Base-by-base conservation (phyloP, 1,140 invertebrate genomes). In the Drosophila repletoides region DNA sequence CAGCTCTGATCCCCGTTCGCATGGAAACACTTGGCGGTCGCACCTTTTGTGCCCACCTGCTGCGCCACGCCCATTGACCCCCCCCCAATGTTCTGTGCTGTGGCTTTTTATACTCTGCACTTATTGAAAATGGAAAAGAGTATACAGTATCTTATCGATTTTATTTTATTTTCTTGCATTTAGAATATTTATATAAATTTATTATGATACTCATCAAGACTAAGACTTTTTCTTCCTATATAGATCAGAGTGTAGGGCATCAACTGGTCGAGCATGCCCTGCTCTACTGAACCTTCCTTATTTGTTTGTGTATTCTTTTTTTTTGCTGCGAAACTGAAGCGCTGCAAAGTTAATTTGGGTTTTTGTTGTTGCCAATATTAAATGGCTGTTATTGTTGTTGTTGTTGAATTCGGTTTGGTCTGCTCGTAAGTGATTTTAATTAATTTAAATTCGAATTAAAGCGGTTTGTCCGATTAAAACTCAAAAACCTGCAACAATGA, bases 381-480 rank as follows among this genome's bases (percentile, higher is more conserved):
- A 69, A 70, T 66, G 52, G 52, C 52, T 65, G 67, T 70, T 67
- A 61, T 60, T 64, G 48, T 53, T 52, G 49, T 21, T 43, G 51
- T 51, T 60, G 59, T 14, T 70, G 49, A 22, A n/a, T 48, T 65
- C 46, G 76, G 49, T 53, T 65, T 60, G 60, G 69, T 68, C 51
- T 45, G 71, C 53, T 68, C 52, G 80, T 68, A 84, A 84, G 72
- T 86, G 80, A 84, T 84, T 84, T 84, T 84, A 84, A 84, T 84
- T 84, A 84, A 84, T 84, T 84, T 84, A 84, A 86, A 84, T 80
- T 53, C 71, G 80, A 80, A 86, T 84, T 84, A 84, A 84, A 84
- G 80, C 60, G 80, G 51, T 80, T 86, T 56, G 72, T 49, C 53
- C 75, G 74, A 74, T 84, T 79, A 84, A 74, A 75, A 84, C 76